These are phyloP conservation scores for Fabriciana adippe DNA, from an alignment of 2,888 invertebrate species.

Conservation along the genomic window DNA sequence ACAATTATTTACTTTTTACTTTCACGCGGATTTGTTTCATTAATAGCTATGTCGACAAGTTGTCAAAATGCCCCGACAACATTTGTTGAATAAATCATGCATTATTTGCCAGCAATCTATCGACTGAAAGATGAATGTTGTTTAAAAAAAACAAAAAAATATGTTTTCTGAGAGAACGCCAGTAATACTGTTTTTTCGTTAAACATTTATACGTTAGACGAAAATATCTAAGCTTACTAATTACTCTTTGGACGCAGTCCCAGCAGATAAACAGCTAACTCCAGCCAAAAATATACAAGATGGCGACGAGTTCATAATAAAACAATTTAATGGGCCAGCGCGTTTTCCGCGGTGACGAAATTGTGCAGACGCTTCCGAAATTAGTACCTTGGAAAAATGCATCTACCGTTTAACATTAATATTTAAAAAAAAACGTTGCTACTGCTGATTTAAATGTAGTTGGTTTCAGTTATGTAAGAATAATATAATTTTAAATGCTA, in stretches of 20 bases:
- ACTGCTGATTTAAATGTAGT: neutral
- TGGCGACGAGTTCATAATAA: conserved; percentile 82
- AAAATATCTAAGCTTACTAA: conserved; percentile 76
- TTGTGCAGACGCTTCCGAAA: conserved; percentile 76
- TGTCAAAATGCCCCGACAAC: conserved; percentile 27
- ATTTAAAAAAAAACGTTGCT: conserved; percentile 1
- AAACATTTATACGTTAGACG: conserved; percentile 53
- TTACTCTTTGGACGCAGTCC: conserved; percentile 80
- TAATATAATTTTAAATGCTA: too few species aligned
- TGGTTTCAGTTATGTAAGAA: neutral
- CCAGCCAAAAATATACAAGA: conserved; percentile 81
- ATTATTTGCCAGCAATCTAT: conserved; percentile 21
- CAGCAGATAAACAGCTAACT: conserved; percentile 81
- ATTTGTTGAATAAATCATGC: conserved; percentile 21
- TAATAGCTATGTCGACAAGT: conserved; percentile 36
- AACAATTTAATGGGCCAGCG: conserved; percentile 83
- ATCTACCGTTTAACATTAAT: conserved; percentile 4
- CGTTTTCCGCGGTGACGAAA: conserved; percentile 82
- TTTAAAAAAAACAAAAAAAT: conserved; percentile 14
- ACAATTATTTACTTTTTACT: conserved; percentile 7
- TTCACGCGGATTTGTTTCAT: conserved; percentile 26
- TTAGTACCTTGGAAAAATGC: conserved; percentile 37
- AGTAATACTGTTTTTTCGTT: conserved; percentile 41
- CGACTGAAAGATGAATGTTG: conserved; percentile 19
- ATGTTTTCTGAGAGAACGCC: neutral